These are phyloP conservation scores for Tokudaia tokunoshimensis DNA, from an alignment of 2,797 vertebrate species.

Conservation along the genomic window DNA sequence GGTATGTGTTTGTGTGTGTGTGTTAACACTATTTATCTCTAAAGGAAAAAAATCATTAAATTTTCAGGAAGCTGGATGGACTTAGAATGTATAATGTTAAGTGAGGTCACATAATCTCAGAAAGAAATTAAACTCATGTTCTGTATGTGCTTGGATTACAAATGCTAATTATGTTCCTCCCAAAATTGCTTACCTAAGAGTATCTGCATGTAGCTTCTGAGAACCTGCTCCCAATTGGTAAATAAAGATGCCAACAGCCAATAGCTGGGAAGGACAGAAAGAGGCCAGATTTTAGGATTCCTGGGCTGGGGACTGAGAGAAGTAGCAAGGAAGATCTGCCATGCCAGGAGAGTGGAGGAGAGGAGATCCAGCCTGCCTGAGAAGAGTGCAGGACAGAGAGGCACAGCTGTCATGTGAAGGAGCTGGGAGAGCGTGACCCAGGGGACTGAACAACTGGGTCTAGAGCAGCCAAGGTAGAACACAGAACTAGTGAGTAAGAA, in stretches of 20 bases:
- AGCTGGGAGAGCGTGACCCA: not conserved
- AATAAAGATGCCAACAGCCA: not conserved
- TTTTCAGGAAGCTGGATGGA: not conserved
- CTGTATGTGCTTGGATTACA: not conserved
- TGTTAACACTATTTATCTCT: not conserved
- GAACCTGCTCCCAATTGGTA: not conserved
- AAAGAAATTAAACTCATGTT: not conserved
- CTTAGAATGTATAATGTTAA: not conserved
- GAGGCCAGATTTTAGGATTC: not conserved
- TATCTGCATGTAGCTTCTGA: not conserved
- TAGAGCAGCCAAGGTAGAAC: not conserved
- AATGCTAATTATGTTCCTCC: not conserved
- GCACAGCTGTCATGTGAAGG: no score
- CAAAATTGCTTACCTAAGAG: not conserved
- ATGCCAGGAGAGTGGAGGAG: not conserved
- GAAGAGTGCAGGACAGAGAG: not conserved
- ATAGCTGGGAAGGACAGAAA: not conserved
- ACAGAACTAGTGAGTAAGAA: not conserved
- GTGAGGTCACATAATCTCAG: not conserved
- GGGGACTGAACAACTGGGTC: no score
- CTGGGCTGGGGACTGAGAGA: not conserved
- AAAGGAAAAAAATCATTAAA: not conserved
- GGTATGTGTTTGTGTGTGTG: not conserved
- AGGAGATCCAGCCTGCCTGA: not conserved
- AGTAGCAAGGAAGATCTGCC: not conserved